Base-by-base conservation (phyloP, 2,797 vertebrate species). In the Furcifer pardalis region DNA sequence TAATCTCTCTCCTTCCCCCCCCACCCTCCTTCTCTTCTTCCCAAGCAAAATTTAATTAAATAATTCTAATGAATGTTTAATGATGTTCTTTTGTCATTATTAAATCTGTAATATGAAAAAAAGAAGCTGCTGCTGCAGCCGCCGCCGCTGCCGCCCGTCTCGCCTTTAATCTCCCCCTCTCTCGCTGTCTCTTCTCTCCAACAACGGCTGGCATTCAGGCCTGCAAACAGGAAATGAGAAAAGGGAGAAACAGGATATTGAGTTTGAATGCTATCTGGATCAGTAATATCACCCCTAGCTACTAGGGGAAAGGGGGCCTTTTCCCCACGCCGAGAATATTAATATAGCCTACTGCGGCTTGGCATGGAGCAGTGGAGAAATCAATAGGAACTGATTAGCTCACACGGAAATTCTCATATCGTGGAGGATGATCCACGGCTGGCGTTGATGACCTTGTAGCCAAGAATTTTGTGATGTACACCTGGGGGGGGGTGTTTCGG, bases 31-130 rank as follows among this genome's bases (percentile, higher is more conserved):
- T 94, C 96, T 96, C 83, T 80, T 73, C 74, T 59, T 27, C 87
- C 86, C 5, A 96, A 92, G 97, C 96, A 96, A 96, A 97, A 97
- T 98, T 97, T 98, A 97, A 97, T 98, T 97, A 98, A 97, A 97
- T 96, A 94, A 96, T 95, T 97, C 97, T 97, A 98, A 98, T 98
- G 97, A 97, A 98, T 98, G 97, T 98, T 98, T 98, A 97, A 98
- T 98, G 97, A 96, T 96, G 96, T 96, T 96, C 97, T 96, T 97
- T 96, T 94, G 94, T 96, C 96, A 97, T 97, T 97, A 98, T 98
- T 97, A 97, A 97, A 97, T 97, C 97, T 97, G 96, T 95, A 97
- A 98, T 98, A 97, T 86, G 82, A 97, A 97, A 97, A 97, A 97
- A 97, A 96, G 96, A 96, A 56, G 66, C 35, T 23, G 68, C 68